Conservation (phyloP, 2,113 vertebrate genomes). For the Istiophorus platypterus region DNA sequence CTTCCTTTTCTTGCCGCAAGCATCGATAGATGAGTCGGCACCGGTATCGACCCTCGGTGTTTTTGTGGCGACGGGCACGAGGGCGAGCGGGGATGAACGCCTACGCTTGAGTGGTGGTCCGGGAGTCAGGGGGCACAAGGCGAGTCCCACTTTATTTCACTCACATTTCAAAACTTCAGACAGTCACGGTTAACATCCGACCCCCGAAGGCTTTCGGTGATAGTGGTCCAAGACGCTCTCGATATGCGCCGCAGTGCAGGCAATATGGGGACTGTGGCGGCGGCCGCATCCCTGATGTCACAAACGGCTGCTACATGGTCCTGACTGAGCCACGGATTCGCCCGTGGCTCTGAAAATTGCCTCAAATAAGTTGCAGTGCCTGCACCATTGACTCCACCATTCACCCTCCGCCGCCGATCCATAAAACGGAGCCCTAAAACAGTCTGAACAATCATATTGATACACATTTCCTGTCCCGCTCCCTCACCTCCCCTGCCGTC, state of each 20-base stretch:
- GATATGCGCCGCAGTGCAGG: not conserved
- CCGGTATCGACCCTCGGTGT: too few relatives aligned
- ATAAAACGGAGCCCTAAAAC: conserved; percentile 50
- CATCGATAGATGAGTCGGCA: not conserved
- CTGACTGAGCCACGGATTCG: not conserved
- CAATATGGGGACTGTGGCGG: not conserved
- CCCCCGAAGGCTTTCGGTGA: not conserved
- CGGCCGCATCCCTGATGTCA: conserved; percentile 29
- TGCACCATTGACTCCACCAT: conserved; percentile 52
- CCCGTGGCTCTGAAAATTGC: conserved; percentile 39
- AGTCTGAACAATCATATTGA: conserved; percentile 16
- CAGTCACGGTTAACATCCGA: not conserved
- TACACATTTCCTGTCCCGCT: not conserved
- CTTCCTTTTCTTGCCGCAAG: conserved; percentile 11
- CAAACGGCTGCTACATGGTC: conserved; percentile 19
- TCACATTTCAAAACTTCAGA: not conserved
- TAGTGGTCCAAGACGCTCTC: not conserved
- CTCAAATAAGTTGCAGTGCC: conserved; percentile 44
- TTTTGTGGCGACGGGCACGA: not conserved
- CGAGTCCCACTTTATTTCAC: not conserved
- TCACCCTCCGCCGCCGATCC: conserved; percentile 39
- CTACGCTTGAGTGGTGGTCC: not conserved
- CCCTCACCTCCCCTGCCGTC: conserved; percentile 33
- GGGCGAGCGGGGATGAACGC: not conserved
- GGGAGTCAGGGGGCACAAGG: not conserved